Base-by-base conservation (phyloP, 2,113 vertebrate genomes). In the Paramisgurnus dabryanus region DNA sequence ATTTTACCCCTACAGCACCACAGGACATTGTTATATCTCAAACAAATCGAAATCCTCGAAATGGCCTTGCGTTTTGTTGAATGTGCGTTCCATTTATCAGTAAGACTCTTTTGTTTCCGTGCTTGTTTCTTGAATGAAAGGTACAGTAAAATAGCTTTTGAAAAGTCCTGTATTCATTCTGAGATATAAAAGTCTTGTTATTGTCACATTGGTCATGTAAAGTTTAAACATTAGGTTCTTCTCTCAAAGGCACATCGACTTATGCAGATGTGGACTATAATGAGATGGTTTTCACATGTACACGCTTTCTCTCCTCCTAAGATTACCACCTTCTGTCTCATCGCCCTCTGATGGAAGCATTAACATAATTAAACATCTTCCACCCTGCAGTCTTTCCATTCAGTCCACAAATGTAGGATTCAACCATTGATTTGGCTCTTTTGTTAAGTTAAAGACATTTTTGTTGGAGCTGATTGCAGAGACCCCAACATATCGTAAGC, bases 361-460 rank as follows among this genome's bases (percentile, higher is more conserved):
- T 91, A 90, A 78, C 89, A 91, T 93, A 92, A 92, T 92, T 91
- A 92, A 91, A 86, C 84, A 82, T 84, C 87, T 90, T 83, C 82
- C 82, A 82, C 87, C 84, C 43, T 83, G 84, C 87, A 79, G 83
- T 86, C 64, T 85, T 87, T 75, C 87, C 84, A 68, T 83, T 72
- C 86, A 87, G 81, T 83, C 85, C 79, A 80, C 7, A 60, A 71
- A 70, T 64, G n/a, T 73, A 34, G 34, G 41, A 53, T 79, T 85
- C 72, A 76, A 67, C 78, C 60, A 18, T 67, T 6, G 58, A 84
- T 47, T 49, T 5, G 79, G 74, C 70, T 82, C 63, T 67, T 10
- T 55, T 41, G n/a, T 72, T 58, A 8, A 60, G 39, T 73, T 43
- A 13, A 60, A 22, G 17, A 3, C 15, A 11, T 58, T 72, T 71